phyloP scores from a whole-genome alignment of 2,888 invertebrate genomes.

The Pyralis farinalis region DNA sequence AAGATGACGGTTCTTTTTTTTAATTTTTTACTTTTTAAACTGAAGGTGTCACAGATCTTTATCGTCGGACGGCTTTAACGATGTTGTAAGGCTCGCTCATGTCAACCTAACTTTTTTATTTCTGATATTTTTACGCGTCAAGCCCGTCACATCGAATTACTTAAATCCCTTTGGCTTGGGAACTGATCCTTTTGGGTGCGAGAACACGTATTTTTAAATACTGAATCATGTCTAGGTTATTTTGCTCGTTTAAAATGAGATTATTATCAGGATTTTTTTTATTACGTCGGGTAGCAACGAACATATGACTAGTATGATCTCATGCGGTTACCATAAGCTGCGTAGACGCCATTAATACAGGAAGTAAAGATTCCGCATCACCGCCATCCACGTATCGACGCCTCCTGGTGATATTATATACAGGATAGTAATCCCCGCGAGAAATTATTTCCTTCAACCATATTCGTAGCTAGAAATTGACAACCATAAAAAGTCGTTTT shows the following conservation, averaged over 20 bases:
- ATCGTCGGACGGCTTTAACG: conserved; percentile 73
- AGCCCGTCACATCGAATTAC: conserved; percentile 74
- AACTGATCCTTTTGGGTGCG: conserved; percentile 57
- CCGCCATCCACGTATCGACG: too few species aligned
- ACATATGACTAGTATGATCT: too few species aligned
- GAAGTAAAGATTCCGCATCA: too few species aligned
- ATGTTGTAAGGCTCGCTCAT: conserved; percentile 65
- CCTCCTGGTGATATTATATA: too few species aligned
- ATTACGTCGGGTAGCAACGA: too few species aligned
- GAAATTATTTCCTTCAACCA: too few species aligned
- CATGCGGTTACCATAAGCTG: too few species aligned
- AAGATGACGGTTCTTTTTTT: conserved; percentile 47
- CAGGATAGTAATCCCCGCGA: too few species aligned
- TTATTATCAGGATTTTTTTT: too few species aligned
- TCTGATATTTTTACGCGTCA: conserved; percentile 53
- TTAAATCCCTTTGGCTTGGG: conserved; percentile 65
- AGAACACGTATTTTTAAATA: conserved; percentile 25
- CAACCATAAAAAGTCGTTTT: too few species aligned
- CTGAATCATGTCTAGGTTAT: conserved; percentile 8
- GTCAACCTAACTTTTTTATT: conserved; percentile 57
- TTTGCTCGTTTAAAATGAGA: background rate
- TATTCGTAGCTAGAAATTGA: too few species aligned
- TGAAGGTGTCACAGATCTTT: conserved; percentile 75
- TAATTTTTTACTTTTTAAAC: conserved; percentile 36
- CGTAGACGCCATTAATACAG: too few species aligned